phyloP scores from a whole-genome alignment of 1,140 invertebrate species.

The Drosophila willistoni region DNA sequence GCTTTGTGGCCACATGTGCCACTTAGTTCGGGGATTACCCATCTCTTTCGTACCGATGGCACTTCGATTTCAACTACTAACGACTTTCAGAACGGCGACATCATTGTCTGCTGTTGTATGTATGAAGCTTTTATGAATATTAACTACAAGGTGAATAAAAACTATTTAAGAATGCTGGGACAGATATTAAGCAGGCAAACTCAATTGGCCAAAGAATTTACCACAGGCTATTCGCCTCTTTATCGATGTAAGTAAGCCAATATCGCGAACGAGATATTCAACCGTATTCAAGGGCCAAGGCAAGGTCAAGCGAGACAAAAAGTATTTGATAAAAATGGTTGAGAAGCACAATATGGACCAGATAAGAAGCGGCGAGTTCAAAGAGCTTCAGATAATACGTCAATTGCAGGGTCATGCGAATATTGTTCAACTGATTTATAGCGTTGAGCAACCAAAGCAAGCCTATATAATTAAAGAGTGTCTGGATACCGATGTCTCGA shows the following conservation, averaged over 20 bases:
- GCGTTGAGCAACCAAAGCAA: constrained; percentile 11
- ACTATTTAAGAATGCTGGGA: not conserved
- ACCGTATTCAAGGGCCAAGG: constrained; percentile 5
- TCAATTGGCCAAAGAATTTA: not conserved
- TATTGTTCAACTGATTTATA: constrained; percentile 33
- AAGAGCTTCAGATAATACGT: no score
- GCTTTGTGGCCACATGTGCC: not conserved
- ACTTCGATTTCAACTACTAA: not conserved
- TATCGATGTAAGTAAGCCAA: not conserved
- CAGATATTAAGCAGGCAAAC: not conserved
- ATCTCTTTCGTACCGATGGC: constrained; percentile 34
- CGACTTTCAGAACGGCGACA: constrained; percentile 23
- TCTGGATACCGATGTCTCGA: constrained; percentile 6
- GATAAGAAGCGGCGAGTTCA: not conserved
- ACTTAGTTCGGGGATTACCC: constrained; percentile 30
- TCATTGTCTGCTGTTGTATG: constrained; percentile 37
- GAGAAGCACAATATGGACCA: constrained; percentile 5
- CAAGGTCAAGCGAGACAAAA: not conserved
- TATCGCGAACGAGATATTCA: not conserved
- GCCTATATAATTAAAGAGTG: constrained; percentile 24
- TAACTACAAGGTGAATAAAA: constrained; percentile 19
- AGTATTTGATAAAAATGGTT: constrained; percentile 29
- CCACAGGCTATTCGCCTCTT: constrained; percentile 20
- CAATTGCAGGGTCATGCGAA: constrained; percentile 36
- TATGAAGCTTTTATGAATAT: constrained; percentile 20